Conservation (phyloP, 2,797 vertebrate genomes). For the Mormyrops boulengeri region DNA sequence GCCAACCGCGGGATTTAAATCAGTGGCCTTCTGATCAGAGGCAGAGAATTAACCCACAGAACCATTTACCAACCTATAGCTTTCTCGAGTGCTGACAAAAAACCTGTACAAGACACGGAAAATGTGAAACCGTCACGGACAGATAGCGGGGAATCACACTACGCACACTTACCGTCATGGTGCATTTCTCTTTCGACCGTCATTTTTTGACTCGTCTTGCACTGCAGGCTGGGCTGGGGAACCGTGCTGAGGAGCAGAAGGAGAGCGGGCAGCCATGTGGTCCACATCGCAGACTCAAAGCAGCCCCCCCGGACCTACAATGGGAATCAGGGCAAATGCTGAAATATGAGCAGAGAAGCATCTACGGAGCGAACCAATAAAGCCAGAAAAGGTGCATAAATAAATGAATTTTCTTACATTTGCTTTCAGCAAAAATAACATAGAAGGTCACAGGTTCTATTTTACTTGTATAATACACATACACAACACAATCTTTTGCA, state of each 20-base stretch:
- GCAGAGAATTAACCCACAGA: neutral
- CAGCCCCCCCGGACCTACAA: neutral
- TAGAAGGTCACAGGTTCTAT: neutral
- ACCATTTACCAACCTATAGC: neutral
- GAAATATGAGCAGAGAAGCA: neutral
- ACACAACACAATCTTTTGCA: too few relatives aligned
- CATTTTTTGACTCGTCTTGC: neutral
- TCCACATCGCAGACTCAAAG: neutral
- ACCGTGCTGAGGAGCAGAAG: neutral
- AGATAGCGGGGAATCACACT: neutral
- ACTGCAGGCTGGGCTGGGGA: neutral
- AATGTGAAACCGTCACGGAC: neutral
- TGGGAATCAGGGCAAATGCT: neutral
- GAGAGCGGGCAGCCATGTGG: neutral
- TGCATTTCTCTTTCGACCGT: neutral
- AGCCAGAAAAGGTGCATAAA: neutral
- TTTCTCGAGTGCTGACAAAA: neutral
- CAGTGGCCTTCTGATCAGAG: too few relatives aligned
- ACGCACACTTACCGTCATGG: neutral
- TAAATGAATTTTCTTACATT: neutral
- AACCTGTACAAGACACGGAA: neutral
- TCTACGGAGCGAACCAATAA: neutral
- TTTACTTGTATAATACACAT: neutral
- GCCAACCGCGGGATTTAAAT: neutral
- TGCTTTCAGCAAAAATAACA: neutral